A percentile compares a stretch with the other conserved stretches of the same genome.
phyloP scores from a whole-genome alignment of 2,113 vertebrate species.

The Prunella fulvescens region DNA sequence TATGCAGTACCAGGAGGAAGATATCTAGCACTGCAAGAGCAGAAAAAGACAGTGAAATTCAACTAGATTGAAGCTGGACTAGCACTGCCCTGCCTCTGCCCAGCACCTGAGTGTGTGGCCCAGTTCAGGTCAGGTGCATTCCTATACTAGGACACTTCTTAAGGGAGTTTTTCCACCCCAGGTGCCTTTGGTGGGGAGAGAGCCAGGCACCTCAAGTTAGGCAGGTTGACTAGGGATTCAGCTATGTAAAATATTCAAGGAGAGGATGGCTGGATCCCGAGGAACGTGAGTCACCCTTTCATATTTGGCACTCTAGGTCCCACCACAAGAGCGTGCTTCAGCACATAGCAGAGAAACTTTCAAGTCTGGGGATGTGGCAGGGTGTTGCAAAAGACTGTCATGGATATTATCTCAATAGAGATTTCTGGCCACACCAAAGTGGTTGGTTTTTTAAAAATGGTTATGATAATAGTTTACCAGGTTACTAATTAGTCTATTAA shows the following conservation, averaged over 20 bases:
- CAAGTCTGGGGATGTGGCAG: slow-evolving; percentile 35
- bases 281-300: background rate
- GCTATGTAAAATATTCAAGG: slow-evolving; percentile 45
- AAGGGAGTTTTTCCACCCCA: background rate
- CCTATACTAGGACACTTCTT: background rate
- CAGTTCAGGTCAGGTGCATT: background rate
- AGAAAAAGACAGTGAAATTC: background rate
- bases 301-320: slow-evolving; percentile 24
- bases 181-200: background rate
- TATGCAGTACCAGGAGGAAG: background rate
- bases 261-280: background rate
- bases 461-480: slow-evolving; percentile 56
- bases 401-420: slow-evolving; percentile 19
- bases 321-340: slow-evolving; percentile 48
- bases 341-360: slow-evolving; percentile 59
- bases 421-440: slow-evolving; percentile 55
- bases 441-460: slow-evolving; percentile 40
- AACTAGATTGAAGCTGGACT: background rate
- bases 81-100: background rate
- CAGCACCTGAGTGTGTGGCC: background rate
- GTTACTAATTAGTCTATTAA: slow-evolving; percentile 66
- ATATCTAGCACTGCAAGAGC: background rate
- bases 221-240: background rate
- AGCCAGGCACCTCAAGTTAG: background rate
- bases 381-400: slow-evolving; percentile 41